Evolutionary conservation across 2,113 vertebrate genomes (phyloP).

Genomic region (Pelusios castaneus): DNA sequence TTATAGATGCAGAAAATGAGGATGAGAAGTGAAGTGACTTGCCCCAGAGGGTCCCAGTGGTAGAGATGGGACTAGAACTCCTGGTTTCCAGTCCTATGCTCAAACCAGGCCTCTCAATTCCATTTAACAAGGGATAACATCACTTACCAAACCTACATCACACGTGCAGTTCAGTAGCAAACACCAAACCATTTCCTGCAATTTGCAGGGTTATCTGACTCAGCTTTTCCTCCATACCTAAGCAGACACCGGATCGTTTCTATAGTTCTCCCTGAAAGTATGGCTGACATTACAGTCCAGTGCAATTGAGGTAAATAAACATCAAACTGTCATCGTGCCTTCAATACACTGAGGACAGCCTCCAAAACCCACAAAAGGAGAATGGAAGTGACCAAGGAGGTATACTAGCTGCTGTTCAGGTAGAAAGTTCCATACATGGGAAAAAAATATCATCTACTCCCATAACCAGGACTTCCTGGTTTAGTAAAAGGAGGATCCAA

Average conservation of each 20-base stretch:
- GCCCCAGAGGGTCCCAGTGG: no score
- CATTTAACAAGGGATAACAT: neutral
- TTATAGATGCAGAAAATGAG: neutral
- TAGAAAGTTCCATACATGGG: accelerated
- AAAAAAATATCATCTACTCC: neutral
- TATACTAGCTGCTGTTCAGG: neutral
- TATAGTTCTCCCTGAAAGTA: neutral
- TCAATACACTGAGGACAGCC: neutral
- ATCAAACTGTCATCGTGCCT: neutral
- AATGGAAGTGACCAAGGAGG: accelerated
- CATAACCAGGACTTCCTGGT: neutral
- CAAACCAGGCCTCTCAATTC: neutral
- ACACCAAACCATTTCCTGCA: neutral
- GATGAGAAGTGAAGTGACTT: neutral
- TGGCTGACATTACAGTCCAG: neutral
- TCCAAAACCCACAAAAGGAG: neutral
- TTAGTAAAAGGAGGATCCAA: neutral
- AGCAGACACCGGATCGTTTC: neutral
- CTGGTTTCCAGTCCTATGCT: neutral
- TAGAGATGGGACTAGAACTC: neutral
- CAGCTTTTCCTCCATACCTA: neutral
- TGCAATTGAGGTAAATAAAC: neutral
- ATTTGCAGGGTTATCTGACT: neutral
- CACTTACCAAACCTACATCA: neutral
- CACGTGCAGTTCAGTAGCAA: neutral